Percentiles rank a stretch among this genome's conserved stretches.
Conservation (phyloP, 2,113 vertebrate genomes). For the Etheostoma spectabile region DNA sequence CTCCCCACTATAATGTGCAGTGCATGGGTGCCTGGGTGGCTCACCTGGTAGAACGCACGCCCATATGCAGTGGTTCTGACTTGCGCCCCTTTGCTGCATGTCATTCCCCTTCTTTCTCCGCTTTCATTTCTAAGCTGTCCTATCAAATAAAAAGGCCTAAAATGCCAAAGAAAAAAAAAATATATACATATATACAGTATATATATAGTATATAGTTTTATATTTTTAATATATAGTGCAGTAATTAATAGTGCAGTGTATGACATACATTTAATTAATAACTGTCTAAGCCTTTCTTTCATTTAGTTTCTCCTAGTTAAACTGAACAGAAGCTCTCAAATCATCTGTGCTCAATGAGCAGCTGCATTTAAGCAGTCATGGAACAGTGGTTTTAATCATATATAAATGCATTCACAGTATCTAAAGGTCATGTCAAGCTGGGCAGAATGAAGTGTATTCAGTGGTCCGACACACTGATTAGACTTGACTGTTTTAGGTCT, state of each 20-base stretch:
- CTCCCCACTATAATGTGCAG: not conserved
- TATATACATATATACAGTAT: too few relatives aligned
- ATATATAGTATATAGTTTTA: too few relatives aligned
- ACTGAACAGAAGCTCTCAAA: slow-evolving; percentile 41
- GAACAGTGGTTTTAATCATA: slow-evolving; percentile 59
- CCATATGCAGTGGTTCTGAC: too few relatives aligned
- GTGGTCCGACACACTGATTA: slow-evolving; percentile 50
- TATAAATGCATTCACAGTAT: slow-evolving; percentile 53
- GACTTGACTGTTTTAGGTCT: slow-evolving; percentile 41
- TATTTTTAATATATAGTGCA: too few relatives aligned
- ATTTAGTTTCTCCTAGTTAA: slow-evolving; percentile 31
- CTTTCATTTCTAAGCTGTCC: too few relatives aligned
- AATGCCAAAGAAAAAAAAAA: too few relatives aligned
- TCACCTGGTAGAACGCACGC: too few relatives aligned
- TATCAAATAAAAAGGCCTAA: too few relatives aligned
- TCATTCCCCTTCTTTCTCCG: too few relatives aligned
- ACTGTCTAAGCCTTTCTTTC: slow-evolving; percentile 19
- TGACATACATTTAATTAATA: slow-evolving; percentile 24
- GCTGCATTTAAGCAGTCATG: slow-evolving; percentile 46
- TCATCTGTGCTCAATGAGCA: slow-evolving; percentile 42
- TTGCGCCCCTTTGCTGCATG: too few relatives aligned
- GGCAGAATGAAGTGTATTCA: slow-evolving; percentile 56
- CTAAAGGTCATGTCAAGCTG: slow-evolving; percentile 61
- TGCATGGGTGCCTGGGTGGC: not conserved
- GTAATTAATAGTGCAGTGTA: not conserved